Conservation (phyloP, 1,140 invertebrate genomes). For the Heliconius congener region DNA sequence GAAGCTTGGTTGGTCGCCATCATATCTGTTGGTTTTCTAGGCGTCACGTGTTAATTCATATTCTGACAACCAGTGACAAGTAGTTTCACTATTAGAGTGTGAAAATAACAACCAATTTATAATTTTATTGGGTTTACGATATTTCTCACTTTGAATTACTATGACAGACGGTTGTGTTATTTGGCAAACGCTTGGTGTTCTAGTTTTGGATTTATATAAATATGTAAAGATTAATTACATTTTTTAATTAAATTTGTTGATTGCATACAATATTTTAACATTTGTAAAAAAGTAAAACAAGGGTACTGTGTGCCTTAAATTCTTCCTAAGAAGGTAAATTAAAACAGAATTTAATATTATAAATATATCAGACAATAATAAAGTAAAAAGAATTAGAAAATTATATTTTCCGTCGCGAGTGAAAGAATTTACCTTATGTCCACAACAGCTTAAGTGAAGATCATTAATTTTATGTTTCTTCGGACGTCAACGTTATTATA, state of each 20-base stretch:
- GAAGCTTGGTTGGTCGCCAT: neutral
- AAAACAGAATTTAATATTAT: too few species aligned
- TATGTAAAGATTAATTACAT: neutral
- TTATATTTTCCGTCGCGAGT: neutral
- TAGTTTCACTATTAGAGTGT: neutral
- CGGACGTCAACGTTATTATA: slow-evolving; percentile 1
- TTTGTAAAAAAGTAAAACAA: too few species aligned
- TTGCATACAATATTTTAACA: neutral
- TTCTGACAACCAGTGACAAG: neutral
- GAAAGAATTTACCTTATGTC: neutral
- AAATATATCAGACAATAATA: neutral
- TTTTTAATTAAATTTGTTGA: neutral
- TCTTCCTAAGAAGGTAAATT: too few species aligned
- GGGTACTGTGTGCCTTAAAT: too few species aligned
- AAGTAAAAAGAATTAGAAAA: neutral
- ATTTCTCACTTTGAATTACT: slow-evolving; percentile 4
- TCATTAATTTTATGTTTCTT: slow-evolving; percentile 6
- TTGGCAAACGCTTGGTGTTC: neutral
- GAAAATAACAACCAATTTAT: neutral
- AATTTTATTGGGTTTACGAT: neutral
- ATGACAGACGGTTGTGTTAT: neutral
- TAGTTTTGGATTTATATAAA: neutral
- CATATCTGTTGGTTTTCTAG: neutral
- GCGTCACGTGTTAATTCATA: neutral
- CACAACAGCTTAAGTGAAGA: neutral